Evolutionary conservation across 2,888 invertebrate species (phyloP), one percentile per base, ranked within the genome.

Genomic region (Bellardia pandia): DNA sequence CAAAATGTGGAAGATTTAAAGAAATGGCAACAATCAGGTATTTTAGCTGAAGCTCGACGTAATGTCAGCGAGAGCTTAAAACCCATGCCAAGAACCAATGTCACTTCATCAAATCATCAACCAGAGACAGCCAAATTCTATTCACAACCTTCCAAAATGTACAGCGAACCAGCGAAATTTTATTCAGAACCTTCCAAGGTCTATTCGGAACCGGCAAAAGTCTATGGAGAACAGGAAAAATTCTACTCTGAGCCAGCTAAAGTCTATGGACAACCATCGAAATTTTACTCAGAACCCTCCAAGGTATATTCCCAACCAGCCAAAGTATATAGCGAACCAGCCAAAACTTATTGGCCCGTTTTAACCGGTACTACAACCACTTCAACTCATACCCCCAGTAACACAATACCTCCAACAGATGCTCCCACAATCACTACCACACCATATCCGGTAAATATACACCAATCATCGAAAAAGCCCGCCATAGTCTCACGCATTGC

Each of bases 121-220:
- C 91, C 93, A 2, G 94, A 94, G 90, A 95, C 96, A 0, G 95
- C 96, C 0, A 94, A 94, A 85, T 93, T 94, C 16, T 95, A 95
- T 89, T 93, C 94, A 1, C 94, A 94, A 79, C 94, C 94, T 0
- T 92, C 94, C 0, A 94, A 94, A 89, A 91, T 94, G 79, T 95
- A 95, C 90, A 93, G 94, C 69, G 93, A 94, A 62, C 94, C 94
- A 0, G 93, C 94, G 0, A 94, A 94, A 87, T 91, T 94, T 23
- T 95, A 95, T 90, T 94, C 95, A 16, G 95, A 95, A 90, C 96
- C 96, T 0, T 94, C 95, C 1, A 95, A 95, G 89, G 93, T 95
- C 33, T 95, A 95, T 89, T 94, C 94, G 5, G 94, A 95, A 89
- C 95, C 96, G 0, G 95, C 96, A 0, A 94, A 94, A 88, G 92